Base-by-base conservation (phyloP, 1,140 invertebrate genomes). In the Tetranychus cinnabarinus region DNA sequence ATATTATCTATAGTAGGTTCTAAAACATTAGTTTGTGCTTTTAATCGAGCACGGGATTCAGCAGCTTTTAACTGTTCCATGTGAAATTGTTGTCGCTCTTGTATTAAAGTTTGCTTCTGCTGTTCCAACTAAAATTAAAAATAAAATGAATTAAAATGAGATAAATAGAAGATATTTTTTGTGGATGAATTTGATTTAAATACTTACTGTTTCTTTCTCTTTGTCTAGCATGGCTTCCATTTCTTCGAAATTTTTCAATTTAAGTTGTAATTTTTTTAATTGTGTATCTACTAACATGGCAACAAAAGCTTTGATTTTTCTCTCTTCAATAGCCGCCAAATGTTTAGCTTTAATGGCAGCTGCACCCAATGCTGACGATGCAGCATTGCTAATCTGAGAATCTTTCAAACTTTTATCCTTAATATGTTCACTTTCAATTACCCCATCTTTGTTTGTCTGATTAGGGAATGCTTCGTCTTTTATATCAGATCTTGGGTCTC, bases 291-390 rank as follows among this genome's bases (percentile, higher is more conserved):
- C 95, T 2, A 99, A 77, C n/a, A 97, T 73, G 0, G 93, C 93
- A 0, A 98, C 95, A 1, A 98, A 73, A 1, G 87, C 91, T 72
- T 97, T 97, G 63, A 98, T 98, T 74, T 97, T 95, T 10, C 92
- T 75, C 72, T 99, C 95, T 75, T 99, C 95, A 5, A 97, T 86
- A 4, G 88, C 90, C 0, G 93, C 92, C 63, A 98, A 77, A 75
- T 99, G 93, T 75, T 97, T 98, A 0, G 95, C 95, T 74, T 99
- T 98, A 0, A 98, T 93, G 5, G 95, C 95, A 1, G 95, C 93
- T 0, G 95, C 86, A 0, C 91, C 86, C 4, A 98, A 73, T 7
- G 95, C 93, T 1, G 91, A 88, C 6, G 92, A 88, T 7, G 95
- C 95, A 1, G 95, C 93, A 1, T 88, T 84, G 69, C 93, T 89